Evolutionary conservation across 2,113 vertebrate genomes (phyloP), one percentile per base, ranked within the genome.

Genomic region (Phoxinus phoxinus): DNA sequence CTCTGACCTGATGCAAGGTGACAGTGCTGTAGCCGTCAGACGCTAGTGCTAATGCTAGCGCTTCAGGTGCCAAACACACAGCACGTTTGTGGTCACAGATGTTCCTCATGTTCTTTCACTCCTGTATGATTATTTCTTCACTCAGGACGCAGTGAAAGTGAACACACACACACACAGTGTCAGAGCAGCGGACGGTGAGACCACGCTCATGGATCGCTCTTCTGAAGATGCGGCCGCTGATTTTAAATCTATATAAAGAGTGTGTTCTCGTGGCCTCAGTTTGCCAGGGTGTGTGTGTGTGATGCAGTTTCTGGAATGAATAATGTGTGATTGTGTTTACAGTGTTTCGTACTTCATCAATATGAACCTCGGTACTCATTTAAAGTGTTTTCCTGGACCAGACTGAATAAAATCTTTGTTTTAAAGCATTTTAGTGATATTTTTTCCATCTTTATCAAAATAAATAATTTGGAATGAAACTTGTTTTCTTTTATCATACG

Each of bases 401-500:
- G 23, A 59, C 13, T 65, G 63, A 7, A 65, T 17, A 8, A 27
- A 67, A 67, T 32, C 15, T 21, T 21, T 51, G 72, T 46, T 48
- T 74, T 74, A 48, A 48, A 48, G n/a, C 25, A 51, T 74, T 74
- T 48, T n/a, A 48, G 11, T 74, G 11, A 74, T 74, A 25, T 74
- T 74, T 48, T 17, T 0, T 30, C 12, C 25, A 19, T 15, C 9
- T 17, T 48, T 17, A 7, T 15, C 15, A 21, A 53, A 53, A 76
- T 76, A 76, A 51, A 76, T 21, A 0, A 9, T 32, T 76, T 53
- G 25, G 7, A 76, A 13, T 74, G n/a, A 51, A 21, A 27, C 13
- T 41, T 41, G 0, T 17, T 51, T 13, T 27, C 3, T 75, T 19
- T 17, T 30, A 15, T 61, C n/a, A 61, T 61, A 5, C n/a, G 0